A percentile compares a stretch with the other conserved stretches of the same genome.
These are phyloP conservation scores for Trissolcus basalis DNA, from an alignment of 1,140 invertebrate genomes.

Conservation along the genomic window DNA sequence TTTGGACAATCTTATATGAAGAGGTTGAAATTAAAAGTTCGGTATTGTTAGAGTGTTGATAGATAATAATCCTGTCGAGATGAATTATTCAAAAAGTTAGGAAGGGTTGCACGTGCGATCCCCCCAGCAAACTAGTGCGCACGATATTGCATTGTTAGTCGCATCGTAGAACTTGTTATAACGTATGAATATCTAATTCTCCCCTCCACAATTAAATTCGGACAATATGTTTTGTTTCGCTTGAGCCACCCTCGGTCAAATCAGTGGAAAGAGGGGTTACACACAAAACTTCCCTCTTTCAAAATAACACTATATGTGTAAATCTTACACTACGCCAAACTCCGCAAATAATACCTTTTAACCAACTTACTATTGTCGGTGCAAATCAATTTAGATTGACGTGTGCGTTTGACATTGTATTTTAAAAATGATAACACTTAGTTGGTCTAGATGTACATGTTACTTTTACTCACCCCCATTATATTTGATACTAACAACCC, in stretches of 20 bases:
- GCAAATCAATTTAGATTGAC: conserved; percentile 18
- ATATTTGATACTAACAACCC: too few species aligned
- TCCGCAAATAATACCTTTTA: conserved; percentile 39
- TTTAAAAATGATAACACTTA: neutral
- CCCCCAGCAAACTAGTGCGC: conserved; percentile 54
- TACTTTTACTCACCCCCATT: too few species aligned
- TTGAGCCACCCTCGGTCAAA: conserved; percentile 65
- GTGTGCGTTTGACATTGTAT: neutral
- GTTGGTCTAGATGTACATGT: too few species aligned
- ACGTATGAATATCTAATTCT: conserved; percentile 75
- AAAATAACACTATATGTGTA: conserved; percentile 66
- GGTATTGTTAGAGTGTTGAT: conserved; percentile 52
- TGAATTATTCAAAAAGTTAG: conserved; percentile 63
- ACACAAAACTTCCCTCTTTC: conserved; percentile 55
- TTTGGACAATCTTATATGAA: conserved; percentile 36
- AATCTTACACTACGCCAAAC: conserved; percentile 63
- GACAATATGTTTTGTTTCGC: conserved; percentile 76
- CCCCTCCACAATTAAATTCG: conserved; percentile 74
- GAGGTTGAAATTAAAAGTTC: conserved; percentile 51
- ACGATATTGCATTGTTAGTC: conserved; percentile 67
- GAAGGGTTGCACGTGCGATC: conserved; percentile 50
- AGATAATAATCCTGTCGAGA: conserved; percentile 58
- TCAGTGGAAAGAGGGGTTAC: conserved; percentile 55
- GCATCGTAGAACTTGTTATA: conserved; percentile 69
- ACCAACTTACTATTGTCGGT: conserved; percentile 18